Conservation (phyloP, 2,888 invertebrate genomes). For the Subacronicta megacephala region DNA sequence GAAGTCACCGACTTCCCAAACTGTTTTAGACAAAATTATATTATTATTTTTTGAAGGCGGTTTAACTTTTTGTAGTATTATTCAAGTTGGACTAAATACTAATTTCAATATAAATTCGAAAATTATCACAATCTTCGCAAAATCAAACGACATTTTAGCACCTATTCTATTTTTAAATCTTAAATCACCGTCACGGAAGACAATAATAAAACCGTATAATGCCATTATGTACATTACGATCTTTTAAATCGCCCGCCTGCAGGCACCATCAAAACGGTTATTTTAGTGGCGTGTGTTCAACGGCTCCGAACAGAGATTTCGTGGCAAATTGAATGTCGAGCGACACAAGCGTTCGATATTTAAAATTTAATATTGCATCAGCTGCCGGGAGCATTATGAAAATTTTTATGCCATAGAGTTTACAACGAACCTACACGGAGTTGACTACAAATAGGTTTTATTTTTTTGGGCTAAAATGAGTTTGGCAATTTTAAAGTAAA, state of each 20-base stretch:
- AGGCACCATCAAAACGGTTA: conserved; percentile 59
- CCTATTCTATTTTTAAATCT: conserved; percentile 16
- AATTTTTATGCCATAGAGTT: conserved; percentile 65
- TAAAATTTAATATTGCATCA: conserved; percentile 88
- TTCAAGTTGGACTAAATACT: too few relatives aligned
- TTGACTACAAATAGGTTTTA: conserved; percentile 17
- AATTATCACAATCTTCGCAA: background rate
- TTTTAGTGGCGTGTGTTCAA: conserved; percentile 69
- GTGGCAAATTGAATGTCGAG: conserved; percentile 77
- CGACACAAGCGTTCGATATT: conserved; percentile 79
- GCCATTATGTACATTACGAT: conserved; percentile 49
- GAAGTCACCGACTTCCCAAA: too few relatives aligned
- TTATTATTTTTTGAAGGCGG: too few relatives aligned
- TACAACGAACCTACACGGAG: conserved; percentile 51
- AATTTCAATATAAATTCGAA: too few relatives aligned
- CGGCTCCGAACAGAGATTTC: conserved; percentile 72
- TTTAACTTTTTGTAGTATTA: too few relatives aligned
- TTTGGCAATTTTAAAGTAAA: too few relatives aligned
- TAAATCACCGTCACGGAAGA: conserved; percentile 38
- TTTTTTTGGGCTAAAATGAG: conserved; percentile 5
- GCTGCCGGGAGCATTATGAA: conserved; percentile 82
- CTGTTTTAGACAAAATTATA: too few relatives aligned
- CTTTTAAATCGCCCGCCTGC: conserved; percentile 51
- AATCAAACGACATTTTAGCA: too few relatives aligned
- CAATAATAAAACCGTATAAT: conserved; percentile 47